Evolutionary conservation across 1,140 invertebrate species (phyloP), one percentile per base, ranked within the genome.

Genomic region (Mamestra configurata): DNA sequence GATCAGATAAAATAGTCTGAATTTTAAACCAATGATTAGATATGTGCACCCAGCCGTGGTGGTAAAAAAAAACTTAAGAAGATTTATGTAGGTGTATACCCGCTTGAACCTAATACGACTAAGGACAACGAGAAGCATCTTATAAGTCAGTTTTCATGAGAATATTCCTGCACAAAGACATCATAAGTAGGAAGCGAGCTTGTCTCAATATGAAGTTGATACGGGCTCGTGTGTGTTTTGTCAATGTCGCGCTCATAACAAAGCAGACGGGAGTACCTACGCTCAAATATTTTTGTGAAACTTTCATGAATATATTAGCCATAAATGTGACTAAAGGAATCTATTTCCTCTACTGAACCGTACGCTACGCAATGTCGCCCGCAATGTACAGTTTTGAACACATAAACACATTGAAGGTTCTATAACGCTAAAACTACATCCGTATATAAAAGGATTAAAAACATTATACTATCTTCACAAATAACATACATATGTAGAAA

Each of bases 271-370:
- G 87, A 89, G 83, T 86, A 82, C n/a, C n/a, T n/a, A n/a, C 81
- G 86, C 88, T 89, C 87, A 92, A 89, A 93, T 92, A 94, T 94
- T 94, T 93, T 94, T 92, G 90, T 88, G 89, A 91, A 92, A 92
- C 81, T 93, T 94, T 92, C 92, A 94, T 94, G 93, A 94, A 94
- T 94, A 94, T 93, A 93, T 94, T 94, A 94, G 93, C 92, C 89
- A 94, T 94, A 93, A 93, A 93, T 92, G 93, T 93, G 92, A 90
- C 89, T 94, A 93, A 92, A 90, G 91, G 88, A 93, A 94, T 91
- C 89, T 93, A 93, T 91, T 89, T 88, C 87, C 85, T 84, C 87
- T 89, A 82, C 87, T 85, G 86, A 86, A 71, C 80, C 78, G 57
- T 27, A 27, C 37, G 49, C 55, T 27, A 27, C 37, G 49, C 55